phyloP scores from a whole-genome alignment of 2,113 vertebrate genomes.

The Ellobius talpinus region DNA sequence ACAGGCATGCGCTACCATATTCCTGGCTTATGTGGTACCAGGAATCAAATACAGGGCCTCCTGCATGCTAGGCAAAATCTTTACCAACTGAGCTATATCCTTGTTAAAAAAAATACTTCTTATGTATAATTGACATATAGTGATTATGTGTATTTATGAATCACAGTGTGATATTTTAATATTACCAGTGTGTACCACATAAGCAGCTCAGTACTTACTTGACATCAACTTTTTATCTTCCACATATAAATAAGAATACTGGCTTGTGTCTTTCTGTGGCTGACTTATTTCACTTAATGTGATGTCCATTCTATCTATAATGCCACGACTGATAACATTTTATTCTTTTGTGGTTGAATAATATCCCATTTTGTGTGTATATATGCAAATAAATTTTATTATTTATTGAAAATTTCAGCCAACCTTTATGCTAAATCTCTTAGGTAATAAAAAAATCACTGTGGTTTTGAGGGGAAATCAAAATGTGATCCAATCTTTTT shows the following conservation, averaged over 20 bases:
- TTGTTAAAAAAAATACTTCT: background rate
- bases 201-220: background rate
- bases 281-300: background rate
- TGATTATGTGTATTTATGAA: background rate
- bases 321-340: background rate
- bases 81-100: too few relatives aligned
- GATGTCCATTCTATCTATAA: background rate
- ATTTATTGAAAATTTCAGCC: background rate
- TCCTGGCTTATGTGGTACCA: background rate
- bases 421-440: slow-evolving; percentile 12
- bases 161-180: background rate
- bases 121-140: background rate
- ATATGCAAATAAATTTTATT: background rate
- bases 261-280: background rate
- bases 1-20: too few relatives aligned
- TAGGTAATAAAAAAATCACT: background rate
- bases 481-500: slow-evolving; percentile 2
- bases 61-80: background rate
- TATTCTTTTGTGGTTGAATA: background rate
- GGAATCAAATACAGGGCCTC: background rate
- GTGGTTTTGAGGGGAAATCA: slow-evolving; percentile 32
- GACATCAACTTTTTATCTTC: background rate
- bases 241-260: background rate
- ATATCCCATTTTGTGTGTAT: background rate
- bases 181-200: background rate